These are phyloP conservation scores for Venturia canescens DNA, from an alignment of 1,140 invertebrate genomes.

Conservation along the genomic window DNA sequence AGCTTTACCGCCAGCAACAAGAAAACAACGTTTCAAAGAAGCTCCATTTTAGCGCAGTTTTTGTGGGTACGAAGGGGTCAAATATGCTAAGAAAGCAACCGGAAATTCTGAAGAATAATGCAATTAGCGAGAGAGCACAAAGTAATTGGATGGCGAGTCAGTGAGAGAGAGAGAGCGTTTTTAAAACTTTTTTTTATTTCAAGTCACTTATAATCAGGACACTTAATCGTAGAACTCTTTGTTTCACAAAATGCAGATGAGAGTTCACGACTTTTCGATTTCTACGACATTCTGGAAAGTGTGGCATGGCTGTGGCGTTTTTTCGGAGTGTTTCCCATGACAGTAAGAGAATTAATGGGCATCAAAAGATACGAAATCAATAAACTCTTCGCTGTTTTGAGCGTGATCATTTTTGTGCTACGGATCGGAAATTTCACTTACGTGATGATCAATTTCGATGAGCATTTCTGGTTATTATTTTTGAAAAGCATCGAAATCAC, in stretches of 20 bases:
- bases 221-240: background rate
- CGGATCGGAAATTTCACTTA: background rate
- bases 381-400: constrained; percentile 11
- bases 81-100: too few species aligned
- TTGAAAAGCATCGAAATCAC: background rate
- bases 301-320: constrained; percentile 31
- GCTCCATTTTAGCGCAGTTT: too few species aligned
- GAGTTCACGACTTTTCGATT: background rate
- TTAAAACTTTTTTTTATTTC: background rate
- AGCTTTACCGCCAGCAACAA: too few species aligned
- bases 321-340: constrained; percentile 23
- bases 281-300: constrained; percentile 4
- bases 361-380: constrained; percentile 21
- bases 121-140: too few species aligned
- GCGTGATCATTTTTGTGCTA: background rate
- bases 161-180: too few species aligned
- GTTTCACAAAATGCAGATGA: background rate
- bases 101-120: too few species aligned
- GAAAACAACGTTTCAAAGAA: background rate
- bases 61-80: too few species aligned
- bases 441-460: background rate
- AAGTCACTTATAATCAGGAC: background rate
- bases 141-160: too few species aligned
- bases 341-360: background rate
- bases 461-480: background rate